Evolutionary conservation across 2,888 invertebrate genomes (phyloP).

Genomic region (Hermaeophaga mercurialis): DNA sequence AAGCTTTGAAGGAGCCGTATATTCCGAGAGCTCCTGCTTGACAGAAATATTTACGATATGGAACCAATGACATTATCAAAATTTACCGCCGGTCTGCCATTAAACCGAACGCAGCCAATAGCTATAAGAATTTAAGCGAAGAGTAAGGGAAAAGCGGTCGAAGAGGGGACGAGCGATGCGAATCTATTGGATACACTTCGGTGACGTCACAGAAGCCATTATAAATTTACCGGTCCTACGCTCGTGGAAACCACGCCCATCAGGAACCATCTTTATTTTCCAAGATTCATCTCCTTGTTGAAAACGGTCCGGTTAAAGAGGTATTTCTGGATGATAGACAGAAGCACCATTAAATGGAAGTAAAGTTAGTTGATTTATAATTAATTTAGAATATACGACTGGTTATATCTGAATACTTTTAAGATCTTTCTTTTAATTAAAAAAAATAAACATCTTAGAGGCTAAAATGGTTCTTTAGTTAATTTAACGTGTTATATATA

Average conservation of each 20-base stretch:
- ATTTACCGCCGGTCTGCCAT: conserved; percentile 34
- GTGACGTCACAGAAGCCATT: conserved; percentile 47
- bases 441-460: too few species aligned
- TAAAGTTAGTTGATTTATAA: conserved; percentile 23
- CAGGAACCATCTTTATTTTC: conserved; percentile 33
- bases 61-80: conserved; percentile 40
- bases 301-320: conserved; percentile 22
- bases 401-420: too few species aligned
- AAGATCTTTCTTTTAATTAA: too few species aligned
- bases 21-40: conserved; percentile 5
- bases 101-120: conserved; percentile 38
- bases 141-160: conserved; percentile 20
- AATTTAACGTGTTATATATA: too few species aligned
- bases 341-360: conserved; percentile 9
- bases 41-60: conserved; percentile 39
- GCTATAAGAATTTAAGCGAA: conserved; percentile 21
- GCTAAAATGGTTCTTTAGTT: too few species aligned
- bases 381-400: too few species aligned
- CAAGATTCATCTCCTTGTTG: conserved; percentile 27
- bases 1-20: conserved; percentile 1
- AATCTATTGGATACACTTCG: conserved; percentile 40
- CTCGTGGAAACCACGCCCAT: conserved; percentile 34
- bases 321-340: conserved; percentile 9
- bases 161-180: conserved; percentile 30
- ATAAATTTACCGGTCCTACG: conserved; percentile 45